These are phyloP conservation scores for Anguilla anguilla DNA, from an alignment of 2,797 vertebrate species.

Conservation along the genomic window DNA sequence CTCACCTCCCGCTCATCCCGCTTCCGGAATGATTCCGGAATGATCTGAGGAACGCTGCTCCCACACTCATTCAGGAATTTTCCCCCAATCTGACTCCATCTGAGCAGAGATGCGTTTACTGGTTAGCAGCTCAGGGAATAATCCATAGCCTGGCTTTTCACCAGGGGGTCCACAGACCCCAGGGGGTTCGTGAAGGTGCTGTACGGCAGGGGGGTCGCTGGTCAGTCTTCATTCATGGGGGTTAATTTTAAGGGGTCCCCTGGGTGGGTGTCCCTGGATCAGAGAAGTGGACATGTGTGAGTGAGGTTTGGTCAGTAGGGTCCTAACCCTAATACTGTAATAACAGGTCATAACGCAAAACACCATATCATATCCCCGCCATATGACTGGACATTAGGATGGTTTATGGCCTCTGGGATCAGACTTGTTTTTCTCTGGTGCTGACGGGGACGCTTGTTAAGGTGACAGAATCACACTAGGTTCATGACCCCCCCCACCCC, in stretches of 20 bases:
- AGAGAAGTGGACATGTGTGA: neutral
- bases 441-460: slow-evolving; percentile 61
- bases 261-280: too few species aligned
- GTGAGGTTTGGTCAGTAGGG: neutral
- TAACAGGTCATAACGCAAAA: neutral
- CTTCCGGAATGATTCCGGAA: neutral
- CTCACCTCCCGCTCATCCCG: neutral
- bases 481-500: slow-evolving; percentile 58
- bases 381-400: neutral
- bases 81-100: too few species aligned
- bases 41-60: neutral
- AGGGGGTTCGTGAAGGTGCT: neutral
- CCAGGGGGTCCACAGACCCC: too few species aligned
- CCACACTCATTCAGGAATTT: neutral
- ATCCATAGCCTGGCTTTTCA: neutral
- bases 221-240: neutral
- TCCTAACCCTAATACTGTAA: neutral
- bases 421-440: slow-evolving; percentile 1
- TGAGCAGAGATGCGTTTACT: neutral
- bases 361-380: neutral
- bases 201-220: too few species aligned
- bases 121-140: too few species aligned
- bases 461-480: slow-evolving; percentile 64
- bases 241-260: neutral
- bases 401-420: neutral